These are phyloP conservation scores for Tauraco erythrolophus DNA, from an alignment of 2,113 vertebrate species.

Conservation along the genomic window DNA sequence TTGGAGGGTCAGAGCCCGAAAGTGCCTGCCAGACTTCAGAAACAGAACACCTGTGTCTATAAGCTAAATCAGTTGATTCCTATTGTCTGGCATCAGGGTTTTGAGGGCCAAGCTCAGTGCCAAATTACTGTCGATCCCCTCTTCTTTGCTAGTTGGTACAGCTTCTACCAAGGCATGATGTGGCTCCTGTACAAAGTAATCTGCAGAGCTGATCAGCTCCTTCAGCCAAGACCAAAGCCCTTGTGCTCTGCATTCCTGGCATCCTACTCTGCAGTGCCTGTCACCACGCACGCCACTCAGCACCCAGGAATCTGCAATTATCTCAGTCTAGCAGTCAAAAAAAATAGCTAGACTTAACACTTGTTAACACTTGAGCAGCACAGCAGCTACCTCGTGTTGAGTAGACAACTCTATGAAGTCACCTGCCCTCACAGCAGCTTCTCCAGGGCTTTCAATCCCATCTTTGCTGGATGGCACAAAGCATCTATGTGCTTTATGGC, in stretches of 20 bases:
- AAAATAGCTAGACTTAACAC: slow-evolving; percentile 18
- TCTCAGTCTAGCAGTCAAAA: slow-evolving; percentile 51
- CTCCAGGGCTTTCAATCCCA: not conserved
- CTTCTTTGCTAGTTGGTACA: not conserved
- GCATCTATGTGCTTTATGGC: not conserved
- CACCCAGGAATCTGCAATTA: slow-evolving; percentile 64
- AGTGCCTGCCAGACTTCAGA: not conserved
- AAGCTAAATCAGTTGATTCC: not conserved
- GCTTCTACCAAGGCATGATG: not conserved
- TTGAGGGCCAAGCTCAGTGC: not conserved
- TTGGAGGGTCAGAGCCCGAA: not conserved
- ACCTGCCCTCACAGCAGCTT: not conserved
- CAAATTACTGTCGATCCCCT: not conserved
- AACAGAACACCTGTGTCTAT: not conserved
- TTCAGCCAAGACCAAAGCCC: slow-evolving; percentile 23
- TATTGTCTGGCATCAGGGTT: not conserved
- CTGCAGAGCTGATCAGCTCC: not conserved
- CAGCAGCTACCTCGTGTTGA: not conserved
- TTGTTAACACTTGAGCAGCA: slow-evolving; percentile 30
- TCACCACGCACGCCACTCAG: slow-evolving; percentile 32
- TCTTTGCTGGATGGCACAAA: not conserved
- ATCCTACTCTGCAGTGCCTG: not conserved
- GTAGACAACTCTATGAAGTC: not conserved
- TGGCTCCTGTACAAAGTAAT: not conserved
- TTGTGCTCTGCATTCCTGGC: slow-evolving; percentile 45